A percentile compares a stretch with the other conserved stretches of the same genome.
Evolutionary conservation across 2,797 vertebrate genomes (phyloP).

Genomic region (Xiphophorus birchmanni): DNA sequence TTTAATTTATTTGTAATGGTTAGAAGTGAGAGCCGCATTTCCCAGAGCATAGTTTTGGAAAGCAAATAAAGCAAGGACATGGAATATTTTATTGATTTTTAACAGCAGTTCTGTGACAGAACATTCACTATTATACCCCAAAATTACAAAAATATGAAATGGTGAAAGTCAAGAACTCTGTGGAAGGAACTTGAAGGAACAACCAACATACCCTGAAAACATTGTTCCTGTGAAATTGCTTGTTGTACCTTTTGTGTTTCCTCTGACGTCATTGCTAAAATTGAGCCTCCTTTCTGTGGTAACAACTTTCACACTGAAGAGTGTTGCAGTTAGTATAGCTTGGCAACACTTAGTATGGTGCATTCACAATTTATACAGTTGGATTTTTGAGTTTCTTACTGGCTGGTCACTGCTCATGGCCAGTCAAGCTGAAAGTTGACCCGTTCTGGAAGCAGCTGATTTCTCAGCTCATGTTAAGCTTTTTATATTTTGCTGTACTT

Average conservation of each 20-base stretch:
- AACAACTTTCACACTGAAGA: not conserved
- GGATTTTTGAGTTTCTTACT: not conserved
- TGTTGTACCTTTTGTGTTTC: not conserved
- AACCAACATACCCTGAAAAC: not conserved
- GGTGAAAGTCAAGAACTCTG: not conserved
- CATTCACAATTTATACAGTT: not conserved
- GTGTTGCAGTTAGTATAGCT: not conserved
- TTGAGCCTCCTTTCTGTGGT: not conserved
- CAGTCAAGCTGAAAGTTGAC: not conserved
- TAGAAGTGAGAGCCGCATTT: conserved; percentile 36
- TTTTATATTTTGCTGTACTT: not conserved
- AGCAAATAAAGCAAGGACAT: conserved; percentile 29
- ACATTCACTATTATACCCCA: not conserved
- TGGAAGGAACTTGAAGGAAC: not conserved
- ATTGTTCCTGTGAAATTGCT: not conserved
- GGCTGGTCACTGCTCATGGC: not conserved
- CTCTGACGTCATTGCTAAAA: not conserved
- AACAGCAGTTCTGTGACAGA: conserved; percentile 20
- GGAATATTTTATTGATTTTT: conserved; percentile 19
- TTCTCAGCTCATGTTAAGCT: not conserved
- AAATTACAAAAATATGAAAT: not conserved
- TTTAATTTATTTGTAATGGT: conserved; percentile 51
- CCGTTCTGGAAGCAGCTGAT: not conserved
- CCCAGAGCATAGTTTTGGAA: conserved; percentile 27
- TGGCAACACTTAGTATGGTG: not conserved